phyloP scores from a whole-genome alignment of 1,140 invertebrate genomes.

The Goniozus legneri region DNA sequence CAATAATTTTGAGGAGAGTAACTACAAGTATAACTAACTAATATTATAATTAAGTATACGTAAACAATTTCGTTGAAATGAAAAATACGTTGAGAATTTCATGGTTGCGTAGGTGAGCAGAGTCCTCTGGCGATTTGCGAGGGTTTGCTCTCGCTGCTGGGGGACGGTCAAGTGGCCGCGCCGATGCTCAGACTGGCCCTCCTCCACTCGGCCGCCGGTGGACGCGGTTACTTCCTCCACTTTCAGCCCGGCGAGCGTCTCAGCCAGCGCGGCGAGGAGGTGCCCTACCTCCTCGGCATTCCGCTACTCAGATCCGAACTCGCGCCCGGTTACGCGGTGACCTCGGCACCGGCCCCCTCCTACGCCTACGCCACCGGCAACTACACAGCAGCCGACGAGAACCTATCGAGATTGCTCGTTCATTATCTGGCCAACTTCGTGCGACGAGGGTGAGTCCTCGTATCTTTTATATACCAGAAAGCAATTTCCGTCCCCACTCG shows the following conservation, averaged over 20 bases:
- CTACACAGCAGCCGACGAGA: slow-evolving; percentile 68
- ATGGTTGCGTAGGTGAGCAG: no score
- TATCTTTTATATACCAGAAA: slow-evolving; percentile 1
- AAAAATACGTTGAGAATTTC: no score
- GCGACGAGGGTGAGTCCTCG: slow-evolving; percentile 68
- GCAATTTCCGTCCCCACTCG: no score
- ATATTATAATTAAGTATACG: no score
- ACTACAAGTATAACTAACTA: no score
- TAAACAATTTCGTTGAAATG: no score
- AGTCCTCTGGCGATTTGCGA: slow-evolving; percentile 64
- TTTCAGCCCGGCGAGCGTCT: slow-evolving; percentile 80
- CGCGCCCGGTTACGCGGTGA: not conserved
- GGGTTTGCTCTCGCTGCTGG: slow-evolving; percentile 62
- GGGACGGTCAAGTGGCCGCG: slow-evolving; percentile 82
- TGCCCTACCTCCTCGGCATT: slow-evolving; percentile 90
- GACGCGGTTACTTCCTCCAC: slow-evolving; percentile 81
- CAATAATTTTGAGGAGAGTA: no score
- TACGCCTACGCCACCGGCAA: slow-evolving; percentile 62
- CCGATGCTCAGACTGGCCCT: slow-evolving; percentile 76
- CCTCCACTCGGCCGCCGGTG: slow-evolving; percentile 72
- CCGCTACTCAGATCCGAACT: slow-evolving; percentile 70
- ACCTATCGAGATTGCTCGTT: slow-evolving; percentile 70
- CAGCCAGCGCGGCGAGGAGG: slow-evolving; percentile 86
- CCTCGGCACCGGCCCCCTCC: not conserved
- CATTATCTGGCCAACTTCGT: slow-evolving; percentile 83